These are phyloP conservation scores for Stictocephala bisonia DNA, from an alignment of 2,888 invertebrate genomes.

Conservation along the genomic window DNA sequence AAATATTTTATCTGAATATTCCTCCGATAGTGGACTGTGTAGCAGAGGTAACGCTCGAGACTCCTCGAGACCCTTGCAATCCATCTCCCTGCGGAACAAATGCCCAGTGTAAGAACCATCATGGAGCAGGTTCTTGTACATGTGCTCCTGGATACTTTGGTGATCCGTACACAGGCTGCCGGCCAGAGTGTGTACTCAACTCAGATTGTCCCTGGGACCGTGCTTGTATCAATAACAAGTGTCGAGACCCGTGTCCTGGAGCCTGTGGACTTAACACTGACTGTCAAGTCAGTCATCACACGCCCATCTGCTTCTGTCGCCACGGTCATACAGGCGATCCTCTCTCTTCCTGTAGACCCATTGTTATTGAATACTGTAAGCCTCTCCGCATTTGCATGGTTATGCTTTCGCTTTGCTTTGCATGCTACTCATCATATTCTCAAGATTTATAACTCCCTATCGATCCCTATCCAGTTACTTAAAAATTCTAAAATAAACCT, in stretches of 20 bases:
- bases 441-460: too few relatives aligned
- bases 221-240: conserved; percentile 83
- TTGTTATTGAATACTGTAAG: conserved; percentile 69
- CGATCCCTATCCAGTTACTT: too few relatives aligned
- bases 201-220: conserved; percentile 73
- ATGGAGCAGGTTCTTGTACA: conserved; percentile 80
- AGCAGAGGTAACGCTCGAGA: conserved; percentile 27
- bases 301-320: conserved; percentile 80
- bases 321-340: conserved; percentile 84
- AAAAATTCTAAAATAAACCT: too few relatives aligned
- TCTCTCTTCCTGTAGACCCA: conserved; percentile 79
- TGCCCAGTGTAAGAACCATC: conserved; percentile 78
- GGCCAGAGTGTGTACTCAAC: conserved; percentile 83
- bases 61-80: conserved; percentile 73
- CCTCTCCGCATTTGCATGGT: conserved; percentile 34
- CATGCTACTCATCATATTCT: background rate
- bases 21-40: conserved; percentile 15
- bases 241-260: conserved; percentile 82
- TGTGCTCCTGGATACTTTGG: conserved; percentile 80
- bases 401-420: conserved; percentile 24
- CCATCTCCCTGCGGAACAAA: conserved; percentile 85
- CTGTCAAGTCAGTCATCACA: conserved; percentile 85
- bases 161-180: conserved; percentile 81
- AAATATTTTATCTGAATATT: background rate
- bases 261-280: conserved; percentile 83